Conservation (phyloP, 1,140 invertebrate species). For the Cherax destructor region DNA sequence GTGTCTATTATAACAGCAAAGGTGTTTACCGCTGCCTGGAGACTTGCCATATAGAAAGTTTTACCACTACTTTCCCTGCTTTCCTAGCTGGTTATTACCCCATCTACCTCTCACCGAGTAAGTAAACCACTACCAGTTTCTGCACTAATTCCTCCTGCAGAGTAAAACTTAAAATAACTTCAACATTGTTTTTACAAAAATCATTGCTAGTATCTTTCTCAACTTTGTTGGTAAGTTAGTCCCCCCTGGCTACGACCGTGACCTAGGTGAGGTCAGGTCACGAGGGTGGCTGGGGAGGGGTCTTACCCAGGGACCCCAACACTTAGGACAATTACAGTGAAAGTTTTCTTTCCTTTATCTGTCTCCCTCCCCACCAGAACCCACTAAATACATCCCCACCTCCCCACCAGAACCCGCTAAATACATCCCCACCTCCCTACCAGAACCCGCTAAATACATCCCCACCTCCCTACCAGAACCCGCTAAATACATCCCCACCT, state of each 20-base stretch:
- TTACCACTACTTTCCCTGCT: neutral
- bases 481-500: no score
- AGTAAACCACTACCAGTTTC: no score
- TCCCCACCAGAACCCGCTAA: neutral
- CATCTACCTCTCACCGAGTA: no score
- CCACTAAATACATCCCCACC: neutral
- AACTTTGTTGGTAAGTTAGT: no score
- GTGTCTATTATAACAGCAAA: neutral
- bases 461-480: no score
- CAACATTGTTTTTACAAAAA: no score
- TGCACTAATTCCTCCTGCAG: no score
- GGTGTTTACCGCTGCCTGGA: slow-evolving; percentile 3
- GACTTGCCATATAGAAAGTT: neutral
- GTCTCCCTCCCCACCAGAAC: neutral
- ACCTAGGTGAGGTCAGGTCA: slow-evolving; percentile 8
- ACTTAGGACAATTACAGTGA: slow-evolving; percentile 23
- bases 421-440: no score
- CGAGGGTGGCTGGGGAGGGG: neutral
- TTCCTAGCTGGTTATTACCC: neutral
- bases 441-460: no score
- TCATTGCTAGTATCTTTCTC: no score
- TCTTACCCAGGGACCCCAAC: slow-evolving; percentile 9
- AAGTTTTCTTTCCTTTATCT: neutral
- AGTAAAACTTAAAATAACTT: no score
- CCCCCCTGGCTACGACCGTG: neutral